These are phyloP conservation scores for Lordiphosa stackelbergi DNA, from an alignment of 1,140 invertebrate species.

Conservation along the genomic window DNA sequence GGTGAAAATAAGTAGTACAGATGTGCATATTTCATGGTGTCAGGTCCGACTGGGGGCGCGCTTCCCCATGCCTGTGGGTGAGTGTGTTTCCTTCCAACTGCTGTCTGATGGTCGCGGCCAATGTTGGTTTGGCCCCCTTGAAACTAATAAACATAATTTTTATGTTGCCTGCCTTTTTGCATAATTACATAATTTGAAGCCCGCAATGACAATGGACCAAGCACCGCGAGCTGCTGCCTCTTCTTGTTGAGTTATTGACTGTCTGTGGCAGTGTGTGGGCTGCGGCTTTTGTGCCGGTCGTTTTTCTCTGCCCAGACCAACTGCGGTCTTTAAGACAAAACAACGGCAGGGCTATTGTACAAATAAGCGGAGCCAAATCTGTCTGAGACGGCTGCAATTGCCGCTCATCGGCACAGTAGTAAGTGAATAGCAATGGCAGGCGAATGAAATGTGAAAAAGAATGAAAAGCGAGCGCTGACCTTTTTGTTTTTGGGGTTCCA, in stretches of 20 bases:
- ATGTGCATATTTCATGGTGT: too few species aligned
- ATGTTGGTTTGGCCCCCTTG: constrained; percentile 15
- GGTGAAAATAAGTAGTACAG: too few species aligned
- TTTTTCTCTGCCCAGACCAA: constrained; percentile 1
- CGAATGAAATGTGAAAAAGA: constrained; percentile 15
- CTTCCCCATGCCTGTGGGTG: background rate
- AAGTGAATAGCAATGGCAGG: background rate
- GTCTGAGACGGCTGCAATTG: constrained; percentile 55
- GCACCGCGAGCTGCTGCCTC: constrained; percentile 1
- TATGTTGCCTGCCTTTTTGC: constrained; percentile 48
- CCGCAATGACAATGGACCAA: constrained; percentile 36
- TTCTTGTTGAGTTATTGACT: constrained; percentile 33
- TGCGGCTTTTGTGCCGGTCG: constrained; percentile 5
- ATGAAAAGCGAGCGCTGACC: constrained; percentile 43
- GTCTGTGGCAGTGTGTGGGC: constrained; percentile 4
- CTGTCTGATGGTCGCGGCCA: constrained; percentile 12
- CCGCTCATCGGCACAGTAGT: constrained; percentile 2
- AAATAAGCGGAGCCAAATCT: constrained; percentile 47
- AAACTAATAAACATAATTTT: constrained; percentile 66
- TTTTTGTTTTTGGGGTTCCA: constrained; percentile 13
- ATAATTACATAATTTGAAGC: constrained; percentile 59
- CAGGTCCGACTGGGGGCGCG: background rate
- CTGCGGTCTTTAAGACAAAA: constrained; percentile 39
- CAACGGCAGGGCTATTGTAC: constrained; percentile 36
- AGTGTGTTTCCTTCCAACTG: too few species aligned